These are phyloP conservation scores for Typhlichthys subterraneus DNA, from an alignment of 2,797 vertebrate species.

Conservation along the genomic window DNA sequence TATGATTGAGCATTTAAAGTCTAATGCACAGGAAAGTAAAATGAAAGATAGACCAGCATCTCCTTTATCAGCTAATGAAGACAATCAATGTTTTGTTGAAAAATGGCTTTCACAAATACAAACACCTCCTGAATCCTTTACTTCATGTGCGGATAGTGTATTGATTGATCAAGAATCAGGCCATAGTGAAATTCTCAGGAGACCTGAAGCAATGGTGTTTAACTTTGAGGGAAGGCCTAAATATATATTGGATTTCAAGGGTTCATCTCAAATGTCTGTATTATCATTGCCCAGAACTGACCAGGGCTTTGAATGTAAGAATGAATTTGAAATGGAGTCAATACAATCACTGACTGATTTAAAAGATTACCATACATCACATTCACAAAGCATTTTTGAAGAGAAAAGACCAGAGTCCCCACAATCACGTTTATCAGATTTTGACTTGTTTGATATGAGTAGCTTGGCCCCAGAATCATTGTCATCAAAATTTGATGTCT, in stretches of 20 bases:
- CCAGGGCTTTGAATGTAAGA: neutral
- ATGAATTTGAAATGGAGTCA: neutral
- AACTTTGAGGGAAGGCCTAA: neutral
- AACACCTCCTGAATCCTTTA: neutral
- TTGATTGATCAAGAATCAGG: neutral
- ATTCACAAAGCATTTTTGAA: conserved; percentile 2
- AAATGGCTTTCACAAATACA: conserved; percentile 49
- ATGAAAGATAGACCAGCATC: neutral
- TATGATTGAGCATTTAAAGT: neutral
- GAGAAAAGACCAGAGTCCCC: conserved; percentile 6
- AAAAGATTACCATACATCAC: neutral
- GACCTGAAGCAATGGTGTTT: neutral
- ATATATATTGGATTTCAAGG: neutral
- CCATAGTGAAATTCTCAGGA: neutral
- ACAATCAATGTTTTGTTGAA: conserved; percentile 34
- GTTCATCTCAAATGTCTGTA: neutral
- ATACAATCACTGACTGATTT: neutral
- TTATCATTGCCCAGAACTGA: neutral
- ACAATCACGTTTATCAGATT: conserved; percentile 6
- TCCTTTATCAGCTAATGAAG: neutral
- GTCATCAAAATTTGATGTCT: conserved; percentile 1
- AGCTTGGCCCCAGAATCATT: neutral
- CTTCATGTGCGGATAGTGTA: neutral
- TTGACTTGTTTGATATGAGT: neutral
- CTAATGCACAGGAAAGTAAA: conserved; percentile 9